phyloP scores from a whole-genome alignment of 2,888 invertebrate species.

The Pyralis farinalis region DNA sequence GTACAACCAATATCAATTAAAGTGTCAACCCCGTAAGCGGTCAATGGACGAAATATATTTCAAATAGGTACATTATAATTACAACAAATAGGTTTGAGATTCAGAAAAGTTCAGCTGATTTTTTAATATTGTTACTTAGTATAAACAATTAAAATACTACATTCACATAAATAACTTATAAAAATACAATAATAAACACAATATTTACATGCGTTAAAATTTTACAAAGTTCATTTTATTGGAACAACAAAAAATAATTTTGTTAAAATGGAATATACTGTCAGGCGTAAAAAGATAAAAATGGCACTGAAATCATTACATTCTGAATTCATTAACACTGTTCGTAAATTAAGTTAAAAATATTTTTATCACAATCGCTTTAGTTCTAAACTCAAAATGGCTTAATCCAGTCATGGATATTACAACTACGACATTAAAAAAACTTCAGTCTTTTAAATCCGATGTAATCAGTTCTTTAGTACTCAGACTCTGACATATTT shows the following conservation, averaged over 20 bases:
- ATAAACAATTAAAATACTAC: slow-evolving; percentile 62
- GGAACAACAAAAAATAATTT: slow-evolving; percentile 28
- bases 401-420: slow-evolving; percentile 61
- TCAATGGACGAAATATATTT: slow-evolving; percentile 74
- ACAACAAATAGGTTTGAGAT: slow-evolving; percentile 71
- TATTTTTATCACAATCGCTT: slow-evolving; percentile 68
- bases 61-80: slow-evolving; percentile 60
- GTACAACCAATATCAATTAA: slow-evolving; percentile 67
- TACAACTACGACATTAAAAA: slow-evolving; percentile 55
- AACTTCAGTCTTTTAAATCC: slow-evolving; percentile 74
- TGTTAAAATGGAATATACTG: slow-evolving; percentile 45
- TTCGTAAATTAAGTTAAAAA: slow-evolving; percentile 61
- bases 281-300: slow-evolving; percentile 59
- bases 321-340: slow-evolving; percentile 42
- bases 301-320: slow-evolving; percentile 54
- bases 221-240: slow-evolving; percentile 43
- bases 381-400: slow-evolving; percentile 58
- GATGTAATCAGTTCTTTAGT: slow-evolving; percentile 46
- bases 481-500: slow-evolving; percentile 20
- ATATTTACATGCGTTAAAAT: slow-evolving; percentile 70
- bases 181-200: slow-evolving; percentile 42
- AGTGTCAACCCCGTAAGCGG: slow-evolving; percentile 60
- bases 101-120: slow-evolving; percentile 77
- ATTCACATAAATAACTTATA: slow-evolving; percentile 79
- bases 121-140: slow-evolving; percentile 55